Evolutionary conservation across 2,888 invertebrate genomes (phyloP).

Genomic region (Campoplex capitator): DNA sequence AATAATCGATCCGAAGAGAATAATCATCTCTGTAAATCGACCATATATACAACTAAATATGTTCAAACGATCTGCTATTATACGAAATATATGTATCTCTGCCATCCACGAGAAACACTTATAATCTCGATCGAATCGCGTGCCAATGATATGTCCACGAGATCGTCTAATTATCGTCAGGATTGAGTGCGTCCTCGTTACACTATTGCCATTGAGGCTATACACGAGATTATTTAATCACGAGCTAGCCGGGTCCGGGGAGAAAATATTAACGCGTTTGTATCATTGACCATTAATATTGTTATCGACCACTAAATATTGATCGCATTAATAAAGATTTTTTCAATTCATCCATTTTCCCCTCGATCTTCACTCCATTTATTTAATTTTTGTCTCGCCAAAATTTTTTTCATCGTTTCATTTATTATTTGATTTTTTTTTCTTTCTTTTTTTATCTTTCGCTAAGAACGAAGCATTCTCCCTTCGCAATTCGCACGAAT

Average conservation of each 20-base stretch:
- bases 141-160: constrained; percentile 46
- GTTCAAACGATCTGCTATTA: neutral
- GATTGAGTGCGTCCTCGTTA: constrained; percentile 27
- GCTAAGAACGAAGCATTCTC: neutral
- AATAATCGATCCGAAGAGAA: constrained; percentile 17
- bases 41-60: neutral
- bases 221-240: constrained; percentile 5
- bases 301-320: neutral
- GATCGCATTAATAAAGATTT: neutral
- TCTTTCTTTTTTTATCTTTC: neutral
- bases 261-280: neutral
- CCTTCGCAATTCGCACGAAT: constrained; percentile 11
- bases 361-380: no score
- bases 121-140: constrained; percentile 43
- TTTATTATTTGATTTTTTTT: neutral
- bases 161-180: constrained; percentile 50
- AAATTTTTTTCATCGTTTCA: neutral
- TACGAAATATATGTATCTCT: neutral
- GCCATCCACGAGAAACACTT: neutral
- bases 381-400: no score
- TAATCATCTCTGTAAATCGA: constrained; percentile 14
- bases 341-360: neutral
- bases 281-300: neutral
- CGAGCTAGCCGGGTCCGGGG: neutral
- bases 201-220: constrained; percentile 7